Percentiles rank a stretch among this genome's conserved stretches.
phyloP scores from a whole-genome alignment of 2,113 vertebrate genomes.

The Nansenia antarctica region DNA sequence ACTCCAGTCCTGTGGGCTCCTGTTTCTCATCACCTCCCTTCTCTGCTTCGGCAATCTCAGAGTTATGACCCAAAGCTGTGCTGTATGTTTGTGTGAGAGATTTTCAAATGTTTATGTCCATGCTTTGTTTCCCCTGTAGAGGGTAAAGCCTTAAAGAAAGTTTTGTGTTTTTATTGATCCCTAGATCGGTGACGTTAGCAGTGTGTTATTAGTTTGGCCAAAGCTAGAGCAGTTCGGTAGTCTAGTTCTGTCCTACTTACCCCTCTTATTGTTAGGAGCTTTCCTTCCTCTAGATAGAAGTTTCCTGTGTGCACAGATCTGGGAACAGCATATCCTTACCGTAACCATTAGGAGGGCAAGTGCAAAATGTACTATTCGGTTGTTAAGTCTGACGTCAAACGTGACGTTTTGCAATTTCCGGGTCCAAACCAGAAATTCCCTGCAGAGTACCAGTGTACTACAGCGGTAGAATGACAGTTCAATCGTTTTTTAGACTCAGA shows the following conservation, averaged over 20 bases:
- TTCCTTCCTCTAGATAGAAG: no score
- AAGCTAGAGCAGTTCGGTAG: not conserved
- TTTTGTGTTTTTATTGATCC: not conserved
- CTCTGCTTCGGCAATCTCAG: slow-evolving; percentile 20
- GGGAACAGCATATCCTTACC: no score
- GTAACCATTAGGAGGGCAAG: no score
- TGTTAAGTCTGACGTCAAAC: no score
- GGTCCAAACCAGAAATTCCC: no score
- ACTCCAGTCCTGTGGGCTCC: not conserved
- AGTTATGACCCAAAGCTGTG: slow-evolving; percentile 9
- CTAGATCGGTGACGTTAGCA: not conserved
- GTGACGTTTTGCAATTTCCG: no score
- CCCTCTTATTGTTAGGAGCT: not conserved
- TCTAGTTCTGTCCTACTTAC: not conserved
- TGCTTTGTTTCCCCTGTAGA: not conserved
- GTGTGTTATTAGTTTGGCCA: not conserved
- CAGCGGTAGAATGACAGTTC: no score
- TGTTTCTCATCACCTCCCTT: not conserved
- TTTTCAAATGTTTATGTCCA: not conserved
- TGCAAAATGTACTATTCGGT: no score
- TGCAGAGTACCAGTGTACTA: no score
- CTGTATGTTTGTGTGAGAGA: slow-evolving; percentile 17
- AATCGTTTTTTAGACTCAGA: no score
- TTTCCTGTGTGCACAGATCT: no score
- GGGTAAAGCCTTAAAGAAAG: not conserved